These are phyloP conservation scores for Erythrocercus mccallii DNA, from an alignment of 2,113 vertebrate species.

Conservation along the genomic window DNA sequence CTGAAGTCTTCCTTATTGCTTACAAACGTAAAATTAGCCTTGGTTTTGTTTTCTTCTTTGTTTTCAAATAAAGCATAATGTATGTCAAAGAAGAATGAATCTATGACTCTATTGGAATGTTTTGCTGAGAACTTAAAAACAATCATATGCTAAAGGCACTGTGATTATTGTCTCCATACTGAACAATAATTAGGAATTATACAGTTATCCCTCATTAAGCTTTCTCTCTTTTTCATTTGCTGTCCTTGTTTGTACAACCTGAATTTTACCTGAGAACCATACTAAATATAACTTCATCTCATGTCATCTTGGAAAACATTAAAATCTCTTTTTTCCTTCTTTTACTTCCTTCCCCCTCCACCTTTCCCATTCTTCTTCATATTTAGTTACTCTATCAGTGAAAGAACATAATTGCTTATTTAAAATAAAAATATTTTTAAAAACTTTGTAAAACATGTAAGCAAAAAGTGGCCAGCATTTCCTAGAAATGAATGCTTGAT, in stretches of 20 bases:
- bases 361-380: not conserved
- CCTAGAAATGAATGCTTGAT: not conserved
- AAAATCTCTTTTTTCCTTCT: not conserved
- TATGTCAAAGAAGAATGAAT: not conserved
- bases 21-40: not conserved
- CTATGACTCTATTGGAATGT: rapidly evolving
- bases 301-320: not conserved
- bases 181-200: not conserved
- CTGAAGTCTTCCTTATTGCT: not conserved
- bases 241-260: not conserved
- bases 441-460: not conserved
- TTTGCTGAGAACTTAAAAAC: not conserved
- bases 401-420: not conserved
- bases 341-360: rapidly evolving
- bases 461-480: not conserved
- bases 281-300: not conserved
- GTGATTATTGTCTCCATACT: not conserved
- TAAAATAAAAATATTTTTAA: not conserved
- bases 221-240: not conserved
- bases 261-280: not conserved
- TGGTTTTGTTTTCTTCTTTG: not conserved
- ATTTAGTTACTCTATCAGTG: not conserved
- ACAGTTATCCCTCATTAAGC: not conserved
- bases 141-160: not conserved
- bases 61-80: not conserved